Percentiles rank a stretch among this genome's conserved stretches.
Conservation (phyloP, 2,888 invertebrate species). For the Chrysodeixis includens region DNA sequence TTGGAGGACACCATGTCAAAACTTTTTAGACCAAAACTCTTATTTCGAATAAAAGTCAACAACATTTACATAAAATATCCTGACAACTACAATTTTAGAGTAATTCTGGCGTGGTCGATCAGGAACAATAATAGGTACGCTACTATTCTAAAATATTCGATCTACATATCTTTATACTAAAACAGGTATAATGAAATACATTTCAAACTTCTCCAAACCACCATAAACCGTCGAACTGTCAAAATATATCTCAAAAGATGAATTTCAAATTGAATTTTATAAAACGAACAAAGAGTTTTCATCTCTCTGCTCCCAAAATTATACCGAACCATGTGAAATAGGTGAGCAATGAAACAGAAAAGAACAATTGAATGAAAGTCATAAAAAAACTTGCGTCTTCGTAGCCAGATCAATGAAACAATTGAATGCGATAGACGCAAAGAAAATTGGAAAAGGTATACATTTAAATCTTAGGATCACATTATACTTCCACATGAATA, state of each 20-base stretch:
- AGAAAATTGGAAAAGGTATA: slow-evolving; percentile 28
- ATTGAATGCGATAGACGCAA: slow-evolving; percentile 25
- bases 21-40: too few species aligned
- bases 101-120: too few species aligned
- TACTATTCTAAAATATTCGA: too few species aligned
- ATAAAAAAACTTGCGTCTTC: slow-evolving; percentile 50
- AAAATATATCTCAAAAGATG: slow-evolving; percentile 23
- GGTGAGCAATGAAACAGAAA: slow-evolving; percentile 49
- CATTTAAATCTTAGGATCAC: slow-evolving; percentile 39
- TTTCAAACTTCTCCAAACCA: not conserved
- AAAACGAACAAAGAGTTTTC: slow-evolving; percentile 45
- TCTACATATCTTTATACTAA: too few species aligned
- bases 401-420: slow-evolving; percentile 38
- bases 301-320: slow-evolving; percentile 34
- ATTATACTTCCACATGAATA: slow-evolving; percentile 38
- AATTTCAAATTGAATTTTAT: slow-evolving; percentile 44
- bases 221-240: slow-evolving; percentile 10
- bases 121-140: too few species aligned
- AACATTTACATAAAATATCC: too few species aligned
- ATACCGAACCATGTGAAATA: slow-evolving; percentile 43
- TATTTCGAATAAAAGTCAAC: too few species aligned
- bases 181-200: not conserved
- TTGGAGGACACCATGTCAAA: too few species aligned
- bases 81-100: too few species aligned
- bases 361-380: slow-evolving; percentile 48